Evolutionary conservation across 2,797 vertebrate genomes (phyloP).

Genomic region (Semotilus atromaculatus): DNA sequence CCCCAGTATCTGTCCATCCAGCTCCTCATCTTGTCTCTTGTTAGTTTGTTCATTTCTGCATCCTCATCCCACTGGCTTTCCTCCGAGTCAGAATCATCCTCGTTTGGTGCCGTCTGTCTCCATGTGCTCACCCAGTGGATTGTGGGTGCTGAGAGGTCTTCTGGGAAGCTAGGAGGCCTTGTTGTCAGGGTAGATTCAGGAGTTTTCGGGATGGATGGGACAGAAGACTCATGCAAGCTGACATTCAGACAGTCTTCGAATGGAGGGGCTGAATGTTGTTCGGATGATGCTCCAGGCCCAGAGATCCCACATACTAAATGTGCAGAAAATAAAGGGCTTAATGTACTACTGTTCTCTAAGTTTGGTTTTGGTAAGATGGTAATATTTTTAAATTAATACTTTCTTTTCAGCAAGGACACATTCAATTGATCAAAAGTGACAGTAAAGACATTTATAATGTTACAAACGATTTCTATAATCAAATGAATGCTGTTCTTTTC

Average conservation of each 20-base stretch:
- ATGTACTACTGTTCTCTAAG: background rate
- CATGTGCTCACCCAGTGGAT: slow-evolving; percentile 80
- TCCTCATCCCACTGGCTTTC: slow-evolving; percentile 22
- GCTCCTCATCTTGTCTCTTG: background rate
- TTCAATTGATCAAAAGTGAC: background rate
- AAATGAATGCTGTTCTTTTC: background rate
- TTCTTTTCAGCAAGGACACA: background rate
- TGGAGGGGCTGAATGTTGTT: slow-evolving; percentile 24
- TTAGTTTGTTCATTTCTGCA: background rate
- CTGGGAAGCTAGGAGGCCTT: background rate
- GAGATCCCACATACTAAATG: slow-evolving; percentile 52
- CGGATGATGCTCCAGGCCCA: slow-evolving; percentile 36
- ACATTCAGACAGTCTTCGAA: slow-evolving; percentile 9
- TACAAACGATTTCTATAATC: background rate
- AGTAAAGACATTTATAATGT: background rate
- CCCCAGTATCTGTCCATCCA: slow-evolving; percentile 45
- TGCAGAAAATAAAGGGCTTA: slow-evolving; percentile 18
- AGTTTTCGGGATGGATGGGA: background rate
- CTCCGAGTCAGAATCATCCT: slow-evolving; percentile 66
- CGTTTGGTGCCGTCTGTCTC: slow-evolving; percentile 74
- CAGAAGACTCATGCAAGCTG: background rate
- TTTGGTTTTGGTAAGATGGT: background rate
- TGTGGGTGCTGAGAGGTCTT: slow-evolving; percentile 41
- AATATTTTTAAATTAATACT: background rate
- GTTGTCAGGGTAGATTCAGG: background rate